phyloP scores from a whole-genome alignment of 2,888 invertebrate genomes.

The Rhagophthalmus giganteus region DNA sequence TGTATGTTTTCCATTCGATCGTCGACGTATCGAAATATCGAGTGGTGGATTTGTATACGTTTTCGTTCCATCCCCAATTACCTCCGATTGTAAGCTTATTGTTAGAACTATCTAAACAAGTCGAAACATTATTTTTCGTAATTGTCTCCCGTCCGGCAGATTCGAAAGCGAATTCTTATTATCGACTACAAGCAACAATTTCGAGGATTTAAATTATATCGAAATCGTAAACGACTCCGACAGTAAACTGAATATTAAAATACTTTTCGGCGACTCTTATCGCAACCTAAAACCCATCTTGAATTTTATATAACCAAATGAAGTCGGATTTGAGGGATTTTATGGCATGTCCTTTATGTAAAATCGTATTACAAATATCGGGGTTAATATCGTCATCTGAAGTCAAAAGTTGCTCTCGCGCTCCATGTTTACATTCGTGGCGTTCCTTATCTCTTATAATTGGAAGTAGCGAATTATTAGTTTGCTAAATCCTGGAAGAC shows the following conservation, averaged over 20 bases:
- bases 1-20: too few species aligned
- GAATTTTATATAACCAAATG: slow-evolving; percentile 1
- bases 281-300: slow-evolving; percentile 1
- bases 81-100: too few species aligned
- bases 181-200: too few species aligned
- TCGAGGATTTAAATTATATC: too few species aligned
- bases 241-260: background rate
- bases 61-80: too few species aligned
- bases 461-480: slow-evolving; percentile 32
- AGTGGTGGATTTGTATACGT: too few species aligned
- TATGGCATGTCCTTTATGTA: slow-evolving; percentile 7
- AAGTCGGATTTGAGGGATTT: slow-evolving; percentile 7
- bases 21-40: too few species aligned
- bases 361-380: slow-evolving; percentile 13
- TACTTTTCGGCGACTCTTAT: background rate
- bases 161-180: too few species aligned
- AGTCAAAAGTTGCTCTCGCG: slow-evolving; percentile 13
- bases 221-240: background rate
- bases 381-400: slow-evolving; percentile 24
- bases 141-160: too few species aligned
- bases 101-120: too few species aligned
- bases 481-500: slow-evolving; percentile 31
- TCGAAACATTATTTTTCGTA: too few species aligned
- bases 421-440: slow-evolving; percentile 20
- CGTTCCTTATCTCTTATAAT: slow-evolving; percentile 26